Percentiles rank a stretch among this genome's conserved stretches.
phyloP scores from a whole-genome alignment of 2,113 vertebrate genomes.

The Sylvietta virens region DNA sequence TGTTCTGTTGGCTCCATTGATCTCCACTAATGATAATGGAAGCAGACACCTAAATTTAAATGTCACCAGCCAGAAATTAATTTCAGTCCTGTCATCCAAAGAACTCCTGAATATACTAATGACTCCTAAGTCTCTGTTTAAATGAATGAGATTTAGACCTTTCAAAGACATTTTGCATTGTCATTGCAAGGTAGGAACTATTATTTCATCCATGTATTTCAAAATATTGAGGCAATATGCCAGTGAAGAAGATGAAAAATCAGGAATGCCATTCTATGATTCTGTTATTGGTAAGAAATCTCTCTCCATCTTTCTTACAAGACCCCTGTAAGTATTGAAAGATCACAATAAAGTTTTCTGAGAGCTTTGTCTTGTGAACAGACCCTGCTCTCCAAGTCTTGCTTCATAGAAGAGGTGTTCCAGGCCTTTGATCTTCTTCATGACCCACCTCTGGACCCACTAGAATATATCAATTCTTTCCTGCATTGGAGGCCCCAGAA shows the following conservation, averaged over 20 bases:
- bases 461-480: not conserved
- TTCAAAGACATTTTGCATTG: not conserved
- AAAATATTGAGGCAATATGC: not conserved
- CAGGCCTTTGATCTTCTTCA: not conserved
- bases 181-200: not conserved
- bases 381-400: accelerated
- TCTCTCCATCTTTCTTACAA: not conserved
- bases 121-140: not conserved
- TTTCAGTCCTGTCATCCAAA: not conserved
- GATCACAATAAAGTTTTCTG: not conserved
- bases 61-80: not conserved
- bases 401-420: not conserved
- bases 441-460: not conserved
- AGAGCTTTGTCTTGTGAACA: not conserved
- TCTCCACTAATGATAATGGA: not conserved
- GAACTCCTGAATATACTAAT: not conserved
- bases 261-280: not conserved
- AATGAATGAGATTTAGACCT: not conserved
- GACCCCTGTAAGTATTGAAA: not conserved
- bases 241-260: not conserved
- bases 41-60: not conserved
- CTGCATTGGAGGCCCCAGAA: not conserved
- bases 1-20: not conserved
- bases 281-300: not conserved
- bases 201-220: not conserved